Evolutionary conservation across 2,797 vertebrate genomes (phyloP), one percentile per base, ranked within the genome.

Genomic region (Lophotriccus pileatus): DNA sequence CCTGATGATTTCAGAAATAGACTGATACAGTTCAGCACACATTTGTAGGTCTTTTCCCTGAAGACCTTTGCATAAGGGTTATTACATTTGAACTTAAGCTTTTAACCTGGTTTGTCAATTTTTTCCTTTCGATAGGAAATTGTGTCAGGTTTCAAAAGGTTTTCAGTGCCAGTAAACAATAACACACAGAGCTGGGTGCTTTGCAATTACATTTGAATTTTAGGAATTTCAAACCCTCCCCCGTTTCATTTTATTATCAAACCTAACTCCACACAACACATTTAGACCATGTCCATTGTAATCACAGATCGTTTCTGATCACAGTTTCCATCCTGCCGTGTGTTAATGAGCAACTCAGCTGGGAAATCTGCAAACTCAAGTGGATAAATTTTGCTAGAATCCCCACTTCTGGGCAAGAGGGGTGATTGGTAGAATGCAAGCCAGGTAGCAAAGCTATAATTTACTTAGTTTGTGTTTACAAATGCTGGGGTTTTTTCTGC

Each of bases 1-100:
- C 56, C 67, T 94, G 90, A 93, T 92, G 94, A 89, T 95, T 97
- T 94, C 81, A 69, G 93, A 89, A 92, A 91, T 39, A 36, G 13
- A 63, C 49, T 50, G 72, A 87, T 88, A 84, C 5, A 27, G 63
- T 37, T 85, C 72, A 94, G 81, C 9, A 34, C 20, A 16, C 62
- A 25, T 81, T 91, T 64, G 64, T n/a, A 73, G 73, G 79, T 49
- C 56, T 84, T 97, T 90, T 93, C 84, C 89, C 87, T 88, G 68
- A 93, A 94, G 75, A 86, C 8, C 62, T 92, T 76, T 92, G 89
- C 74, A 36, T 90, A 95, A 95, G 60, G 70, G 49, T 62, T 37
- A 34, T 19, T 69, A 36, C 4, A 10, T 60, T 56, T 1, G 10
- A 18, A 67, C 3, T 17, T 30, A 81, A 72, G 17, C 34, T 43